Evolutionary conservation across 2,888 invertebrate genomes (phyloP).

Genomic region (Pseudococcus viburni): DNA sequence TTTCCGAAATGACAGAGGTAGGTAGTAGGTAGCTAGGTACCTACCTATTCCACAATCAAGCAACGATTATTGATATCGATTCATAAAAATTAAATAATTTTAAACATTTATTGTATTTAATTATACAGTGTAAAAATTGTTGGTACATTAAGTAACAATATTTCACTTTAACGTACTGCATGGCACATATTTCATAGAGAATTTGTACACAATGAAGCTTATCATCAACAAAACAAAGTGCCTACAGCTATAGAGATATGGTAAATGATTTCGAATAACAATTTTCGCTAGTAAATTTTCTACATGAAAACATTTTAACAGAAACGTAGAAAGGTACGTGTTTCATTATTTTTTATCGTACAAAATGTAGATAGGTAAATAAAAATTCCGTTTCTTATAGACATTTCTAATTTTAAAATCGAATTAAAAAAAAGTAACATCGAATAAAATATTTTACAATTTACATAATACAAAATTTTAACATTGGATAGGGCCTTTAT

Average conservation of each 20-base stretch:
- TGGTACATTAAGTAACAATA: constrained; percentile 10
- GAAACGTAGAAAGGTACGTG: neutral
- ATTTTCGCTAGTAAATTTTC: neutral
- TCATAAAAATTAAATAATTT: neutral
- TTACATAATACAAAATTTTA: constrained; percentile 10
- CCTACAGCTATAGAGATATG: constrained; percentile 25
- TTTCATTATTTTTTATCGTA: neutral
- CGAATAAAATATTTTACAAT: constrained; percentile 7
- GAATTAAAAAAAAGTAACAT: constrained; percentile 1
- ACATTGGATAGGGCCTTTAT: neutral
- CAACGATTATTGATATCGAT: neutral
- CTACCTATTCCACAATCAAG: neutral
- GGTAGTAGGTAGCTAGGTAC: too few relatives aligned
- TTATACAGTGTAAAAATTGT: constrained; percentile 14
- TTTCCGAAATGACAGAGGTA: too few relatives aligned
- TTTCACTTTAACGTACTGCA: neutral
- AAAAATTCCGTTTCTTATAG: neutral
- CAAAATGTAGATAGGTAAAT: neutral
- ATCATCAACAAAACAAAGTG: constrained; percentile 22
- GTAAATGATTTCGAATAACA: neutral
- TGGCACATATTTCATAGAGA: neutral
- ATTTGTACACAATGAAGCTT: constrained; percentile 4
- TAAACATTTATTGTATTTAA: constrained; percentile 16
- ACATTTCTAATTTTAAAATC: neutral
- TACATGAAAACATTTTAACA: neutral